Evolutionary conservation across 2,888 invertebrate genomes (phyloP).

Genomic region (Aporophyla lueneburgensis): DNA sequence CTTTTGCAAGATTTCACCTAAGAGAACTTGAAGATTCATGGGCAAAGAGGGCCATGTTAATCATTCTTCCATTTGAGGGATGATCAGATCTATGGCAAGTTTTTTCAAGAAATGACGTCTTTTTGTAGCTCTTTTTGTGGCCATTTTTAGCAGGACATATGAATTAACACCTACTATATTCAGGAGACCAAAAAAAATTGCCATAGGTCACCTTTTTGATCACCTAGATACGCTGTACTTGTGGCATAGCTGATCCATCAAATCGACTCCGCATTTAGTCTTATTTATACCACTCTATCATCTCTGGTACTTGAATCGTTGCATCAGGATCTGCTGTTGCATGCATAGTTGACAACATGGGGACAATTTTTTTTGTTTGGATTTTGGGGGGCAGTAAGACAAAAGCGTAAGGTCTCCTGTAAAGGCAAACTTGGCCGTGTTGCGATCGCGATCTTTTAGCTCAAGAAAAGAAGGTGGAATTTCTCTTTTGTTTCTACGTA

Average conservation of each 20-base stretch:
- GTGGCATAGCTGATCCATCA: constrained; percentile 27
- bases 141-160: constrained; percentile 18
- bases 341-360: constrained; percentile 40
- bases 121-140: constrained; percentile 9
- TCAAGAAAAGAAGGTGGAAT: constrained; percentile 37
- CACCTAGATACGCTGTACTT: constrained; percentile 19
- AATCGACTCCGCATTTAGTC: constrained; percentile 30
- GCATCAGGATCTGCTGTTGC: constrained; percentile 27
- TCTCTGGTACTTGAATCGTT: constrained; percentile 31
- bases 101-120: constrained; percentile 24
- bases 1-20: too few relatives aligned
- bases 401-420: constrained; percentile 30
- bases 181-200: constrained; percentile 15
- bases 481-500: constrained; percentile 43
- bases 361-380: constrained; percentile 35
- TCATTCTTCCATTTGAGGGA: constrained; percentile 12
- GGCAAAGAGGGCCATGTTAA: too few relatives aligned
- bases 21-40: too few relatives aligned
- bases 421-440: constrained; percentile 40
- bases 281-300: constrained; percentile 22
- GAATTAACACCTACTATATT: constrained; percentile 22
- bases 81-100: constrained; percentile 20
- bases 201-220: constrained; percentile 13
- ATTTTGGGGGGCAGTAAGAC: constrained; percentile 40
- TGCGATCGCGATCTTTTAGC: constrained; percentile 30